Base-by-base conservation (phyloP, 2,113 vertebrate genomes). In the Coturnix japonica region DNA sequence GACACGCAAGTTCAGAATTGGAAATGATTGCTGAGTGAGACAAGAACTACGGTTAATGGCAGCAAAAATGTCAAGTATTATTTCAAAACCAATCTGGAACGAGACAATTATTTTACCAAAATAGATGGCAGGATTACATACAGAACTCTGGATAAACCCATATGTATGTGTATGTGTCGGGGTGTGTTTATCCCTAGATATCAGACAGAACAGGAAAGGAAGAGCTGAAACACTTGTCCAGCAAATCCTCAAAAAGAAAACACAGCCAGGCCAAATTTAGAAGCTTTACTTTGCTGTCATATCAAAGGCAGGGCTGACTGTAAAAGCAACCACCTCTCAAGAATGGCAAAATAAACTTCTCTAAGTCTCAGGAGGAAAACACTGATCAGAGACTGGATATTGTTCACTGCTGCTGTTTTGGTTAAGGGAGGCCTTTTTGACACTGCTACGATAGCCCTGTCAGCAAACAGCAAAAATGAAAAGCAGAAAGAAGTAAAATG, bases 201-300 rank as follows among this genome's bases (percentile, higher is more conserved):
- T 94, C 94, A 96, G 91, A 94, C 92, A 96, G 91, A 71, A 96
- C 95, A 96, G 96, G 96, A 96, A 96, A 96, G 94, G 95, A 96
- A 96, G 95, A 96, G 89, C 41, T 74, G 92, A 90, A 95, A 93
- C 82, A 87, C 94, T 96, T 83, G 94, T 93, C 85, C 96, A 93
- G 92, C 90, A 96, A 95, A 94, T 71, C 79, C 91, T 96, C 89
- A 35, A 47, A 95, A 94, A 96, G 84, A 65, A 96, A 96, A 96
- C 93, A 96, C 65, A 95, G 91, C 57, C 86, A 85, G 90, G 93
- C 87, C 94, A 96, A 95, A 95, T 95, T 95, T 96, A 95, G 95
- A 61, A 94, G 80, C 87, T 96, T 93, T 72, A 60, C 92, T 87
- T 69, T 80, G 91, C 78, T 95, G 82, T 56, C 59, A 81, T 89